Conservation (phyloP, 2,113 vertebrate genomes). For the Cavia porcellus region DNA sequence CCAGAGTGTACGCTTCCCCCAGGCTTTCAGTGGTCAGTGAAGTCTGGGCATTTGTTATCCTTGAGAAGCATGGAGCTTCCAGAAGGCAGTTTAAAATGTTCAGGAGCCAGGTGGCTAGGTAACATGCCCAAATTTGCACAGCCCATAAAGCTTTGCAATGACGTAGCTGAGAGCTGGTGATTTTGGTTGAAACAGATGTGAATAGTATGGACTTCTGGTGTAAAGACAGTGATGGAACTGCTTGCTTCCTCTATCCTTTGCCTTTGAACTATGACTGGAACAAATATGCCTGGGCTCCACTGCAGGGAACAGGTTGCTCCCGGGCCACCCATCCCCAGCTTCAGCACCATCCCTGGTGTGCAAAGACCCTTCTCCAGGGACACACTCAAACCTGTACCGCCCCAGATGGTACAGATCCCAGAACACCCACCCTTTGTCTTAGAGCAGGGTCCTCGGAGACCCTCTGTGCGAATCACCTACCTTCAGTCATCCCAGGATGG, state of each 20-base stretch:
- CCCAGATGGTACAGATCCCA: rapidly evolving
- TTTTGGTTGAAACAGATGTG: neutral
- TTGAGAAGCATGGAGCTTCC: neutral
- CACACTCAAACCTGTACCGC: neutral
- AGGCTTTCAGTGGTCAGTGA: neutral
- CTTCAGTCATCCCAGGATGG: too few relatives aligned
- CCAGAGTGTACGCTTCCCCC: neutral
- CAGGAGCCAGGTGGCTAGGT: constrained; percentile 18
- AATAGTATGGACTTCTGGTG: neutral
- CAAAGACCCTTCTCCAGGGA: neutral
- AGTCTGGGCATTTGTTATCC: neutral
- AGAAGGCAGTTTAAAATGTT: neutral
- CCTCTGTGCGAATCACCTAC: neutral
- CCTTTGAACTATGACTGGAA: neutral
- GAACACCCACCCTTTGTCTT: too few relatives aligned
- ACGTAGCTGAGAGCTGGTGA: neutral
- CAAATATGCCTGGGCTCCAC: neutral
- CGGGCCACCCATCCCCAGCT: neutral
- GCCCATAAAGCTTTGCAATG: neutral
- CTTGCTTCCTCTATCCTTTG: neutral
- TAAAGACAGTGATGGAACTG: neutral
- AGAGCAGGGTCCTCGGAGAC: neutral
- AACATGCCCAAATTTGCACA: neutral
- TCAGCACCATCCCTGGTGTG: neutral
- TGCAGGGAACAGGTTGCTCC: neutral